Conservation (phyloP, 2,113 vertebrate species). For the Octodon degus region DNA sequence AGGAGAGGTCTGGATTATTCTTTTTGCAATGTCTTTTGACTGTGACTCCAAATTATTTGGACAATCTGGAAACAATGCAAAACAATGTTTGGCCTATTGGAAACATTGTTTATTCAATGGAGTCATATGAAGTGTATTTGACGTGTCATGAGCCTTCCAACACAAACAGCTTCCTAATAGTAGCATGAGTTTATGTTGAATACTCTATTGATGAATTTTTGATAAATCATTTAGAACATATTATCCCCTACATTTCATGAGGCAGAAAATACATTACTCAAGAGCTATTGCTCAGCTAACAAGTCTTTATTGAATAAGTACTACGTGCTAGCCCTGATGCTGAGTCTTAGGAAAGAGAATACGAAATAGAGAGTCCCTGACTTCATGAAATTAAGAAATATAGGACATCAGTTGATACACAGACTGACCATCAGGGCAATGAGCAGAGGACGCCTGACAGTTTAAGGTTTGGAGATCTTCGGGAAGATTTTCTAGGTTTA, state of each 20-base stretch:
- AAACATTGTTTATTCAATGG: background rate
- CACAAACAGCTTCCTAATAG: constrained; percentile 17
- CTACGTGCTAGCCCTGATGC: background rate
- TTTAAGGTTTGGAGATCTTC: background rate
- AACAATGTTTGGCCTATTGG: background rate
- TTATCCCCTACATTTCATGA: background rate
- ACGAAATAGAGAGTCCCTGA: background rate
- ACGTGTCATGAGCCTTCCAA: background rate
- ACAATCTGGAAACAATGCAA: constrained; percentile 13
- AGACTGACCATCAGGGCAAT: background rate
- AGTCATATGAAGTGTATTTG: background rate
- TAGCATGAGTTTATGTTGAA: background rate
- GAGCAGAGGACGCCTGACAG: background rate
- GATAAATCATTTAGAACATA: constrained; percentile 8
- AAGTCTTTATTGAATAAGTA: background rate
- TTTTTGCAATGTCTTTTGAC: background rate
- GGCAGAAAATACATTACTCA: background rate
- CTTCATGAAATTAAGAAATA: constrained; percentile 5
- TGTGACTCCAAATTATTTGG: background rate
- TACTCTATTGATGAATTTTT: background rate
- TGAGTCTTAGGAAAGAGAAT: background rate
- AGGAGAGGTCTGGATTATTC: background rate
- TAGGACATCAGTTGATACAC: background rate
- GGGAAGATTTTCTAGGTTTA: background rate
- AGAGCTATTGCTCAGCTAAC: constrained; percentile 41